Conservation (phyloP, 2,113 vertebrate genomes). For the Edolisoma coerulescens region DNA sequence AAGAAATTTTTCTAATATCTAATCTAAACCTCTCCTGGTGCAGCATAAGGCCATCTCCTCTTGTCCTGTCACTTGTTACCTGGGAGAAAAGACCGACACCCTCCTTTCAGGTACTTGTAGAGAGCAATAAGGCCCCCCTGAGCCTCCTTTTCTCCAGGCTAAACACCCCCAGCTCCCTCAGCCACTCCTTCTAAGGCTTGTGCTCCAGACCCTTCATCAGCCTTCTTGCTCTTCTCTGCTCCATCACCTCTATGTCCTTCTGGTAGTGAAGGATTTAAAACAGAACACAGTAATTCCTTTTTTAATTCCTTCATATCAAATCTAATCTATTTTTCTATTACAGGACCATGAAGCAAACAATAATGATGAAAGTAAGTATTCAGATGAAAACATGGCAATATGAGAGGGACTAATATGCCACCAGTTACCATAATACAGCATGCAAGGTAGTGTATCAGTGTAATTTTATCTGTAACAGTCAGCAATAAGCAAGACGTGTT, state of each 20-base stretch:
- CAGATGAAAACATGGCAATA: background rate
- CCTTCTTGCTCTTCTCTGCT: background rate
- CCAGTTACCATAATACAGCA: background rate
- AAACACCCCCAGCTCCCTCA: background rate
- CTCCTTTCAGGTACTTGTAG: background rate
- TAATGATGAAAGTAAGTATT: conserved; percentile 67
- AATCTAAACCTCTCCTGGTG: background rate
- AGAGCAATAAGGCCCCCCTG: background rate
- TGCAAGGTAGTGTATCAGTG: background rate
- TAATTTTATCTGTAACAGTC: background rate
- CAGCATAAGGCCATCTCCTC: background rate
- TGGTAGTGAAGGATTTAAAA: background rate
- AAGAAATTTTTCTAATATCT: background rate
- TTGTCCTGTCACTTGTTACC: background rate
- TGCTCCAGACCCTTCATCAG: background rate
- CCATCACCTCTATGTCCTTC: background rate
- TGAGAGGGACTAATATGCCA: background rate
- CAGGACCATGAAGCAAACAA: conserved; percentile 73
- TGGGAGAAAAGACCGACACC: background rate
- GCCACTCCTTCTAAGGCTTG: background rate
- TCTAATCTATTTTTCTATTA: conserved; percentile 9
- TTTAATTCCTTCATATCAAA: background rate
- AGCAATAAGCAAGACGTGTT: background rate
- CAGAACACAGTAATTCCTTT: background rate
- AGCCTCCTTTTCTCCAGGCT: background rate